Evolutionary conservation across 2,888 invertebrate genomes (phyloP), one percentile per base, ranked within the genome.

Genomic region (Volucella bombylans): DNA sequence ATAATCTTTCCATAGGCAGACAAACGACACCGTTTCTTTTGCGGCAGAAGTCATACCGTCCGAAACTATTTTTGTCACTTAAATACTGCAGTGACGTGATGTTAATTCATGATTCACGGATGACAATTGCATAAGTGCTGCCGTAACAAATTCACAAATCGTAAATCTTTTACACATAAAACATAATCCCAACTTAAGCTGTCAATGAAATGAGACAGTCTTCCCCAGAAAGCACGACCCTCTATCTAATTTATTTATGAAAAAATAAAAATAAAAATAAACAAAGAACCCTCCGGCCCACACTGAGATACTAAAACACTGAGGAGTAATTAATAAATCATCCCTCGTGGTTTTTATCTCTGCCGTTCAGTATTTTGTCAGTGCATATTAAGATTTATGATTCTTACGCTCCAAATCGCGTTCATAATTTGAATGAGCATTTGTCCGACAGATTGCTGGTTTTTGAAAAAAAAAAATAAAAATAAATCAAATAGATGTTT

Each of bases 271-370:
- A 31, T 80, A 80, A 83, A 80, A 83, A 83, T 76, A 80, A 83
- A 83, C 83, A 83, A 49, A 79, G 31, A 41, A 50, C 59, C 41
- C 62, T 69, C 52, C 54, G 57, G 31, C 52, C 59, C 52, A 80
- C 50, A 54, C 4, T 65, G 31, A 31, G 6, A 31, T 31, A 6
- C 31, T 11, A 38, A 15, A 15, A 11, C 47, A 11, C 18, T 57
- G 80, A 45, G 52, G 67, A 64, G 65, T 68, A 82, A 83, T 76
- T 83, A 80, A 83, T 83, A 80, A 83, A 83, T 83, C 83, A 83
- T 80, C 45, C 43, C 11, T 47, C 43, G 62, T 45, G 54, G 54
- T 55, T 83, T 72, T 79, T 77, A 65, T 79, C 74, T 83, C 54
- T 14, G 54, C 6, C 64, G 31, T 61, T 59, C 47, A 47, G 73